These are phyloP conservation scores for Catotricha subobsoleta DNA, from an alignment of 2,888 invertebrate species.

Conservation along the genomic window DNA sequence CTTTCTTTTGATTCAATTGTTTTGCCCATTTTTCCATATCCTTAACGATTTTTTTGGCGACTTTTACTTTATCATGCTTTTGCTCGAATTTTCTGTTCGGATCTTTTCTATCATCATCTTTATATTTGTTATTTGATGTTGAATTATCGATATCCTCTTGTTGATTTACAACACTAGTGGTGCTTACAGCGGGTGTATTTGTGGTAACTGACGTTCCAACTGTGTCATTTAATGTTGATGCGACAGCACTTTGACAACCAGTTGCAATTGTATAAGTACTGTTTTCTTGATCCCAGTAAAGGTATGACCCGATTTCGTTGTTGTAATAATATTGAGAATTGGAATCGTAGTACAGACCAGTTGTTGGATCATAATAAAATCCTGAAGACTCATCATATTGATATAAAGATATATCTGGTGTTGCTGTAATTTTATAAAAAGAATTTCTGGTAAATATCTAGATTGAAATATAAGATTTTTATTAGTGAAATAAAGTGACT, in stretches of 20 bases:
- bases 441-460: not conserved
- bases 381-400: constrained; percentile 90
- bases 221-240: constrained; percentile 10
- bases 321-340: constrained; percentile 94
- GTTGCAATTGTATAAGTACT: constrained; percentile 40
- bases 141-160: not conserved
- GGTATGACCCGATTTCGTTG: constrained; percentile 71
- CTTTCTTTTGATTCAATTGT: constrained; percentile 89
- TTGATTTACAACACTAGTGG: constrained; percentile 13
- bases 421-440: constrained; percentile 22
- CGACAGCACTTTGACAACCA: too few relatives aligned
- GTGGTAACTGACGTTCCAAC: constrained; percentile 12
- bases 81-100: too few relatives aligned
- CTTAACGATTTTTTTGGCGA: constrained; percentile 94
- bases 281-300: constrained; percentile 80
- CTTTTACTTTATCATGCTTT: constrained; percentile 90
- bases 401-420: constrained; percentile 81
- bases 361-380: constrained; percentile 85
- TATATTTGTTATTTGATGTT: constrained; percentile 19
- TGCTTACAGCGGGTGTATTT: constrained; percentile 20
- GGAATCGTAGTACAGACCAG: constrained; percentile 91
- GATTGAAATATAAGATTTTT: not conserved
- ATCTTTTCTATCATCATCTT: constrained; percentile 38
- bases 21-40: constrained; percentile 82
- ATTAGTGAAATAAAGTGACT: constrained; percentile 22